Conservation (phyloP, 2,113 vertebrate genomes). For the Erinaceus europaeus region DNA sequence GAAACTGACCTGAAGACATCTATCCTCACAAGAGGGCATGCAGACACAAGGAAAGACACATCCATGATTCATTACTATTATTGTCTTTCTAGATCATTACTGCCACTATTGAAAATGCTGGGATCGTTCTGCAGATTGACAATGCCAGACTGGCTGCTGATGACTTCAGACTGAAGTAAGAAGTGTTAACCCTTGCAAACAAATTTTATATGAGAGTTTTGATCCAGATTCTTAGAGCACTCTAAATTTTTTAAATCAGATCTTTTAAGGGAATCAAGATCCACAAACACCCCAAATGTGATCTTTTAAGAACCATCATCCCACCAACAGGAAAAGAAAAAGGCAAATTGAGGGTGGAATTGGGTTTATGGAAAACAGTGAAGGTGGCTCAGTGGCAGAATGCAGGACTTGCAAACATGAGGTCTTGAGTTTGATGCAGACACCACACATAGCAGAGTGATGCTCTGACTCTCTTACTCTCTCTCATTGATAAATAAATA, state of each 20-base stretch:
- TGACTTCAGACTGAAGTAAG: conserved; percentile 92
- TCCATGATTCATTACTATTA: background rate
- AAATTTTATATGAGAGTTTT: background rate
- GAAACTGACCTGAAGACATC: background rate
- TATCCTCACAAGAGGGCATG: background rate
- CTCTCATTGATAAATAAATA: no score
- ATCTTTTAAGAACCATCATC: background rate
- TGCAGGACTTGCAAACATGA: no score
- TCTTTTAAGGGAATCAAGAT: background rate
- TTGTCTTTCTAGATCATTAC: conserved; percentile 77
- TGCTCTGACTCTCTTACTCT: no score
- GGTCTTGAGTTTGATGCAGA: no score
- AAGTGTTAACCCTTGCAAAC: background rate
- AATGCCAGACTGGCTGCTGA: conserved; percentile 89
- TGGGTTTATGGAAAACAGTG: background rate
- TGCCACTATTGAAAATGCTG: conserved; percentile 82
- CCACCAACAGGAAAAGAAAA: background rate
- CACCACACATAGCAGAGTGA: no score
- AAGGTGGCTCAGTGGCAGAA: no score
- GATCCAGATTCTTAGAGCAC: background rate
- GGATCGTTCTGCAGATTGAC: conserved; percentile 85
- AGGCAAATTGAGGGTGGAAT: background rate
- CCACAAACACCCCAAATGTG: background rate
- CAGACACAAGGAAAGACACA: background rate
- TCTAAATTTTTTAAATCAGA: background rate